Conservation (phyloP, 23 tunicate genomes). For the Halocynthia aurantium region DNA sequence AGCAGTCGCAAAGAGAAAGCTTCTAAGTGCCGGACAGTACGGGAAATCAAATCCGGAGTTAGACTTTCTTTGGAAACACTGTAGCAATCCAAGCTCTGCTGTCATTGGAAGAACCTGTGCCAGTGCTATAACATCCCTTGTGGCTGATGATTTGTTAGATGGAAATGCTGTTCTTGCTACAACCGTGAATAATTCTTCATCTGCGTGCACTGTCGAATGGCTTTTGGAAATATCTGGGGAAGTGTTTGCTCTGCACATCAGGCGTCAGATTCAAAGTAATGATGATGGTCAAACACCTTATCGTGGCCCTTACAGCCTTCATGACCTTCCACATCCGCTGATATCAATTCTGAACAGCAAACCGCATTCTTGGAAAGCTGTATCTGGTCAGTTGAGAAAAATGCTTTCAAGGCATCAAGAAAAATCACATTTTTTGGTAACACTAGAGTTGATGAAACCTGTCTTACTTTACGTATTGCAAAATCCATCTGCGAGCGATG, state of each 20-base stretch:
- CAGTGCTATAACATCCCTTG: conserved; percentile 1
- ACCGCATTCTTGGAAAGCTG: conserved; percentile 27
- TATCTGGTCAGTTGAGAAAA: conserved; percentile 20
- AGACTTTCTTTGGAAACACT: conserved; percentile 14
- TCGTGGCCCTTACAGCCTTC: conserved; percentile 22
- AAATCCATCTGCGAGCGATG: conserved; percentile 23
- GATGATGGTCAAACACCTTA: not conserved
- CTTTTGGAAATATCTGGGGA: not conserved
- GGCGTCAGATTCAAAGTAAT: not conserved
- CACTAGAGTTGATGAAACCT: conserved; percentile 25
- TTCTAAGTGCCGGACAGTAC: not conserved
- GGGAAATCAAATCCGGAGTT: not conserved
- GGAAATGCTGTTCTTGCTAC: conserved; percentile 1
- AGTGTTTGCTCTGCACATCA: not conserved
- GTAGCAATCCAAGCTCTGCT: not conserved
- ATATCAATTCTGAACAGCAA: conserved; percentile 37
- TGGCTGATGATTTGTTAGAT: not conserved
- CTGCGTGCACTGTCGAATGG: not conserved
- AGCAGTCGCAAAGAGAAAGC: not conserved
- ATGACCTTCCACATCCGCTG: conserved; percentile 51
- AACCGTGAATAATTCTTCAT: conserved; percentile 15
- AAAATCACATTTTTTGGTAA: not conserved
- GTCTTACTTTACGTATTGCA: conserved; percentile 26
- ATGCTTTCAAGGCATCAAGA: not conserved
- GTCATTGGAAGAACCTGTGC: conserved; percentile 11